These are phyloP conservation scores for Gortyna flavago DNA, from an alignment of 2,888 invertebrate genomes.

Conservation along the genomic window DNA sequence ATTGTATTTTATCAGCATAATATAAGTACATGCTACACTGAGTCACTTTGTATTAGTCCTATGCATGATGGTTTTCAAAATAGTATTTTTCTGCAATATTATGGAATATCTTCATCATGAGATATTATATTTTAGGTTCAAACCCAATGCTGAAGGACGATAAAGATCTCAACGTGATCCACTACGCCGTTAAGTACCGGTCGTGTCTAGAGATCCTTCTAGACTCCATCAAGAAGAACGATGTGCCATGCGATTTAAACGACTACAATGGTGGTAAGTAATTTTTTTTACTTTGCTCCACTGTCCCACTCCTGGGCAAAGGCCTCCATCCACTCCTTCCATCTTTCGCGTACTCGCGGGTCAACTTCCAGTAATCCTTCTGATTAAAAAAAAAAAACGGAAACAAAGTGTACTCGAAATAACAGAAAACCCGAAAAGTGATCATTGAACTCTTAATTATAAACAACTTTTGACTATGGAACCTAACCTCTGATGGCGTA, in stretches of 20 bases:
- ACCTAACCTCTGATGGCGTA: neutral
- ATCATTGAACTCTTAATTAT: too few species aligned
- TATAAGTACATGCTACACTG: neutral
- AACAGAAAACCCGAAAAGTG: neutral
- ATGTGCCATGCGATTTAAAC: constrained; percentile 76
- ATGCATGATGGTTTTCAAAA: neutral
- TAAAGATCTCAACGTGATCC: constrained; percentile 91
- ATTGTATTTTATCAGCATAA: constrained; percentile 1
- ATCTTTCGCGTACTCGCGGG: too few species aligned
- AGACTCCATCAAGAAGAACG: constrained; percentile 73
- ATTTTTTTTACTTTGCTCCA: neutral
- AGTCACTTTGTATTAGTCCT: neutral
- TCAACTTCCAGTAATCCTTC: neutral
- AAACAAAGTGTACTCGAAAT: neutral
- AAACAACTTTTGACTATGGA: neutral
- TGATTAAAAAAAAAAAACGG: neutral
- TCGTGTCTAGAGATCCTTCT: constrained; percentile 88
- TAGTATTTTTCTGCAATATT: neutral
- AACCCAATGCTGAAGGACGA: constrained; percentile 85
- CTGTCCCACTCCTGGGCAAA: neutral
- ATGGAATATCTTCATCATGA: constrained; percentile 1
- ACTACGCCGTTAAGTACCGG: constrained; percentile 91
- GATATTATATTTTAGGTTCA: constrained; percentile 76
- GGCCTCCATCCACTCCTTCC: neutral
- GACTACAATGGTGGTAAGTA: constrained; percentile 78